Conservation (phyloP, 2,888 invertebrate species). For the Drosophila algonquin region DNA sequence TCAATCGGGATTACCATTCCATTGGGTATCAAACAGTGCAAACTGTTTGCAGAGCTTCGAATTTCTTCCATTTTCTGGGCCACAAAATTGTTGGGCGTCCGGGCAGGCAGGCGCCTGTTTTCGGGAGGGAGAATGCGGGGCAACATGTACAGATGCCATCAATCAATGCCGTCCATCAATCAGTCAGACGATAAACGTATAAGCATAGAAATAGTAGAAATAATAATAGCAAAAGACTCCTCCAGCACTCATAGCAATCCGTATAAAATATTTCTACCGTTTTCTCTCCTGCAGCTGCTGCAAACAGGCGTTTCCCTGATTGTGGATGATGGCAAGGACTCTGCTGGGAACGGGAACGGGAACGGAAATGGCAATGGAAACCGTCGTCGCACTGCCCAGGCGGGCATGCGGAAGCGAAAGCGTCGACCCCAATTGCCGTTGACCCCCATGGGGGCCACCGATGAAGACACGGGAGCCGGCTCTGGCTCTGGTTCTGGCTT, state of each 20-base stretch:
- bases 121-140: background rate
- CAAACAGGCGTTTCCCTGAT: slow-evolving; percentile 83
- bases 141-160: slow-evolving; percentile 39
- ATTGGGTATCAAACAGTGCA: no score
- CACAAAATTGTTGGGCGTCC: no score
- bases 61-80: no score
- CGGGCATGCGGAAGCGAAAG: slow-evolving; percentile 85
- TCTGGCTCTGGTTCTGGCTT: slow-evolving; percentile 1
- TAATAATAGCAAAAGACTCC: background rate
- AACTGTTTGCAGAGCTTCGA: no score
- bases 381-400: slow-evolving; percentile 34
- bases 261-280: slow-evolving; percentile 1
- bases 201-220: background rate
- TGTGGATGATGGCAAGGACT: slow-evolving; percentile 63
- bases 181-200: slow-evolving; percentile 7
- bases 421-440: slow-evolving; percentile 85
- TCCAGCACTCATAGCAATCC: background rate
- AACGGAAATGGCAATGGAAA: slow-evolving; percentile 23
- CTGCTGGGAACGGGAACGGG: slow-evolving; percentile 21
- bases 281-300: slow-evolving; percentile 68
- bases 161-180: slow-evolving; percentile 41
- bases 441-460: slow-evolving; percentile 60
- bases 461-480: slow-evolving; percentile 33
- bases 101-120: background rate
- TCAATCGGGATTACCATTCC: no score